Base-by-base conservation (phyloP, 1,140 invertebrate genomes). In the Chelonus insularis region DNA sequence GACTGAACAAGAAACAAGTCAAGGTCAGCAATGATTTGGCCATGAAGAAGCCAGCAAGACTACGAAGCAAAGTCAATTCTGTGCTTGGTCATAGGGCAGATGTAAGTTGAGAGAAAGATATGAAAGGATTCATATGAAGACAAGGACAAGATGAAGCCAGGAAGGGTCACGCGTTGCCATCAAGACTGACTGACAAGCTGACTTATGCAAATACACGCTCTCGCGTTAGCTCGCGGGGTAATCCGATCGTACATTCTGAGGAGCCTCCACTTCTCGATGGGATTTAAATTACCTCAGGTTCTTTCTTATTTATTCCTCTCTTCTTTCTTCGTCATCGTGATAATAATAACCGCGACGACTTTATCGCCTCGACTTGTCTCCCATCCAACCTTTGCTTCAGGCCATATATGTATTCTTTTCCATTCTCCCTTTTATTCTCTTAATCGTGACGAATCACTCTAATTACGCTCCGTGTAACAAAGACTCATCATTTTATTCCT, bases 121-220 rank as follows among this genome's bases (percentile, higher is more conserved):
- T 16, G 14, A 39, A 55, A n/a, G 29, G 14, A 20, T 21, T 12
- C 4, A 34, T 14, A 51, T 34, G n/a, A 34, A 51, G 11, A 48
- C 50, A 64, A 72, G 67, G 71, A 71, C 68, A 68, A 62, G 68
- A 65, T 67, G 72, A 72, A 71, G 66, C 70, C 73, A 71, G 72
- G 71, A 68, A 63, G 74, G 77, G 76, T 79, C 77, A 73, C 67
- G 72, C 68, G 72, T 79, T 79, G 79, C 77, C 77, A 79, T 67
- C 70, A 72, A 70, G 72, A 71, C 74, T 79, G 79, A 81, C 78
- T 80, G 79, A 80, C 78, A 79, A 79, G 69, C 78, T 80, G 78
- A 81, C 78, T 81, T 80, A 80, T 80, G 79, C 79, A 80, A 80
- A 80, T 80, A 79, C 71, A 58, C 25, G 12, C 50, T 21, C 58